A percentile compares a stretch with the other conserved stretches of the same genome.
These are phyloP conservation scores for Sclerurus mexicanus DNA, from an alignment of 2,113 vertebrate genomes.

Conservation along the genomic window DNA sequence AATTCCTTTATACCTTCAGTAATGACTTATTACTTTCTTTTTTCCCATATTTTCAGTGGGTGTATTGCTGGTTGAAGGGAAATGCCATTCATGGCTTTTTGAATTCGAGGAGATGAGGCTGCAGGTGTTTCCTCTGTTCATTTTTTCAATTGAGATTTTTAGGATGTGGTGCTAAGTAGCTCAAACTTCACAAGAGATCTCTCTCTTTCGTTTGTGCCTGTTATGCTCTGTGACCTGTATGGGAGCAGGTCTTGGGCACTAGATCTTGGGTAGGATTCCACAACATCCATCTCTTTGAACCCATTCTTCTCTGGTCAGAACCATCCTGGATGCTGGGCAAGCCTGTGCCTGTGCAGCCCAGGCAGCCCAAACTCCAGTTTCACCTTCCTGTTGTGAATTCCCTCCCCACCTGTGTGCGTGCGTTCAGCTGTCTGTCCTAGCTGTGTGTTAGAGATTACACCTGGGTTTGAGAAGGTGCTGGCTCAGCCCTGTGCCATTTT, in stretches of 20 bases:
- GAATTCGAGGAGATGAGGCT: neutral
- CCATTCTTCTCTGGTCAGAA: neutral
- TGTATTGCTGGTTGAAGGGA: neutral
- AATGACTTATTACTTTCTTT: neutral
- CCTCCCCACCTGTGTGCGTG: neutral
- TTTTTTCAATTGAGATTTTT: neutral
- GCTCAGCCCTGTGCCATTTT: neutral
- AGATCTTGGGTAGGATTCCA: too few relatives aligned
- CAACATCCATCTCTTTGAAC: rapidly evolving
- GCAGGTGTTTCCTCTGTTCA: neutral
- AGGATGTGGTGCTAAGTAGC: neutral
- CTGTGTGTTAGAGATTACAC: rapidly evolving
- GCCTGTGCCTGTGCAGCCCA: neutral
- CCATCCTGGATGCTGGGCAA: neutral
- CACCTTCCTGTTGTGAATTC: neutral
- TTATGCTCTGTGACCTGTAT: neutral
- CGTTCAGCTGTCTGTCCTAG: rapidly evolving
- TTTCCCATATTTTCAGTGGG: neutral
- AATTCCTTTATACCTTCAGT: neutral
- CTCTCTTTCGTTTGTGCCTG: neutral
- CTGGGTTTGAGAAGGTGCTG: neutral
- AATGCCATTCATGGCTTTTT: neutral
- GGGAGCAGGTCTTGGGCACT: neutral
- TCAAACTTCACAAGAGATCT: neutral
- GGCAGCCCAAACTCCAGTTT: rapidly evolving